A percentile compares a stretch with the other conserved stretches of the same genome.
These are phyloP conservation scores for Thereva unica DNA, from an alignment of 2,888 invertebrate species.

Conservation along the genomic window DNA sequence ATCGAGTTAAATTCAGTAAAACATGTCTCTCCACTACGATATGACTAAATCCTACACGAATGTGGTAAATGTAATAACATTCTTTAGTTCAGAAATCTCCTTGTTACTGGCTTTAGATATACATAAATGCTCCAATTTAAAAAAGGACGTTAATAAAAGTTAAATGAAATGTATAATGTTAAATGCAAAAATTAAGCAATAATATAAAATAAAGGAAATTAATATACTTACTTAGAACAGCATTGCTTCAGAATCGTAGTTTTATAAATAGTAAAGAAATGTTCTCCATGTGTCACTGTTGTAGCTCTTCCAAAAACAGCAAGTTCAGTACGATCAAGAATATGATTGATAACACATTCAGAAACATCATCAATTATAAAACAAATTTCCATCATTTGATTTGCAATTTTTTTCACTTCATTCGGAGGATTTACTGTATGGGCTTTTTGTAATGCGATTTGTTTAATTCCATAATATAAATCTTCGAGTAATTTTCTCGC, in stretches of 20 bases:
- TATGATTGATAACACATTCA: slow-evolving; percentile 35
- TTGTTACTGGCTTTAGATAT: too few relatives aligned
- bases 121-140: too few relatives aligned
- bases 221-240: slow-evolving; percentile 38
- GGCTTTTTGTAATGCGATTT: slow-evolving; percentile 32
- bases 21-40: too few relatives aligned
- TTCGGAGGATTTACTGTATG: slow-evolving; percentile 37
- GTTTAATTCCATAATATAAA: slow-evolving; percentile 42
- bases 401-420: slow-evolving; percentile 41
- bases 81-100: too few relatives aligned
- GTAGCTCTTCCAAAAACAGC: slow-evolving; percentile 36
- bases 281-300: slow-evolving; percentile 50
- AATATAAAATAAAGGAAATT: not conserved
- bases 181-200: too few relatives aligned
- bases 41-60: too few relatives aligned
- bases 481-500: slow-evolving; percentile 39
- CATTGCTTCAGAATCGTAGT: slow-evolving; percentile 47
- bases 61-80: too few relatives aligned
- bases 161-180: too few relatives aligned
- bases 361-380: slow-evolving; percentile 40
- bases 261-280: slow-evolving; percentile 53
- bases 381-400: slow-evolving; percentile 41
- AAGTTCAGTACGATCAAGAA: slow-evolving; percentile 41
- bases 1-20: too few relatives aligned
- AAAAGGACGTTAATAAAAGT: too few relatives aligned